phyloP scores from a whole-genome alignment of 2,113 vertebrate genomes.

The Cryptotis parvus region DNA sequence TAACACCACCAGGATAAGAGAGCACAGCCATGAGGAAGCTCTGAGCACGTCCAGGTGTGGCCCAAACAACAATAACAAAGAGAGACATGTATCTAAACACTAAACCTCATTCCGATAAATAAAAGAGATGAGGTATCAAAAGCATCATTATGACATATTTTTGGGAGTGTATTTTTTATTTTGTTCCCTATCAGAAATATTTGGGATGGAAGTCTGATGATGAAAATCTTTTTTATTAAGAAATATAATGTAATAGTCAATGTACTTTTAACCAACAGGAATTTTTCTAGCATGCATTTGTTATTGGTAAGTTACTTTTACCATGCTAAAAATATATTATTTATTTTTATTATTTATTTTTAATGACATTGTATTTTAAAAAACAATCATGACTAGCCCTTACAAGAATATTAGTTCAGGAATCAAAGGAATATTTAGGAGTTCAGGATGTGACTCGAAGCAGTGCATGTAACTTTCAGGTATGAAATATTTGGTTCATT shows the following conservation, averaged over 20 bases:
- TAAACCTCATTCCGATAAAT: neutral
- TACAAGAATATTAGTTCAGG: neutral
- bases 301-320: neutral
- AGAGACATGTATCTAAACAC: neutral
- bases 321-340: neutral
- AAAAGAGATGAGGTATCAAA: neutral
- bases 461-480: too few relatives aligned
- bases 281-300: neutral
- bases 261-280: neutral
- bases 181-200: conserved; percentile 7
- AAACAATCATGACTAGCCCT: neutral
- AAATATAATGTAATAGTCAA: conserved; percentile 1
- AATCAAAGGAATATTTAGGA: neutral
- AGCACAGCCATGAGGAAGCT: too few relatives aligned
- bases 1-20: too few relatives aligned
- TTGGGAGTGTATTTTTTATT: conserved; percentile 5
- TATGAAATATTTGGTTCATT: too few relatives aligned
- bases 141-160: neutral
- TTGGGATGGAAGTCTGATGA: neutral
- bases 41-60: too few relatives aligned
- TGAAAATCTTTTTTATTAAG: neutral
- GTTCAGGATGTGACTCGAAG: too few relatives aligned
- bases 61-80: too few relatives aligned
- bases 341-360: conserved; percentile 16
- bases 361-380: neutral